Base-by-base conservation (phyloP, 2,888 invertebrate species). In the Siphlonurus alternatus region DNA sequence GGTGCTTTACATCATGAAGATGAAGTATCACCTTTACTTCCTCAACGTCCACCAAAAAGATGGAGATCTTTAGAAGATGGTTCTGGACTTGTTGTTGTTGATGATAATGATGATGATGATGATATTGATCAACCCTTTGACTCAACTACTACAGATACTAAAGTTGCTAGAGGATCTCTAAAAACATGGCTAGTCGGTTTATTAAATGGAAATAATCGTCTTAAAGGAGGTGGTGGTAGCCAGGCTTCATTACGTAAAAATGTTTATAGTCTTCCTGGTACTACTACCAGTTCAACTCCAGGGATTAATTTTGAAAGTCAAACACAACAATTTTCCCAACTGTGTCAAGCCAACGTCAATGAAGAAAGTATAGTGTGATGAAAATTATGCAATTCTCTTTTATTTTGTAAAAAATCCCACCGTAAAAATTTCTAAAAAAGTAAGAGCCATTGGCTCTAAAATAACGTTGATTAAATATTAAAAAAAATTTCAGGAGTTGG, bases 171-270 rank as follows among this genome's bases (percentile, higher is more conserved):
- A 65, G 81, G 84, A 70, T 83, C 87, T 24, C 80, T 90, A 67
- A 82, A 85, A 69, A 80, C 81, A 68, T 90, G 89, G 88, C 76
- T 90, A 71, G 81, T 86, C 59, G 87, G 86, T 70, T 76, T 90
- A 66, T 86, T 91, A 72, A 85, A 85, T 71, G 38, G 38, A 38
- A 86, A 85, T 66, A 84, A 82, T 70, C 86, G 85, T 65, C 77
- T 87, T 67, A 83, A 87, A 68, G 81, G 82, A 68, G 20, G n/a
- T 56, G n/a, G n/a, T n/a, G 56, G 19, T 20, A 87, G 85, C 70
- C 81, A 81, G 69, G 76, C 79, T 24, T 81, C 81, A 15, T 72
- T 83, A 51, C 79, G 80, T 65, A 80, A 81, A 22, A 56, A 56
- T 22, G 56, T 56, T 5, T 56, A 56, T 20, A 56, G 56, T 22